Percentiles rank a stretch among this genome's conserved stretches.
These are phyloP conservation scores for Actenoides lindsayi DNA, from an alignment of 2,113 vertebrate genomes.

Conservation along the genomic window DNA sequence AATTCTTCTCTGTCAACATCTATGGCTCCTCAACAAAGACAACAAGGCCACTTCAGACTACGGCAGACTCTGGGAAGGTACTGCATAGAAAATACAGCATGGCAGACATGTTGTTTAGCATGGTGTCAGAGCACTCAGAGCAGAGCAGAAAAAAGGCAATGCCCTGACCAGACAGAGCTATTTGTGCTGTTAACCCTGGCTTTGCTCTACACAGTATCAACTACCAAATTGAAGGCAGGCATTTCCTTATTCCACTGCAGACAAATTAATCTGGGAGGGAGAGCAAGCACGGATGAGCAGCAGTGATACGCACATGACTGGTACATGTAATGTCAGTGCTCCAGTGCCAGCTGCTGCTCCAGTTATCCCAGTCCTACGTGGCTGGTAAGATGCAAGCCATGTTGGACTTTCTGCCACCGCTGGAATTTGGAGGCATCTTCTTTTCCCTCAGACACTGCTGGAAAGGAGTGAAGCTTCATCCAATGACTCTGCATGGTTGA, in stretches of 20 bases:
- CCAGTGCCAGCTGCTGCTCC: not conserved
- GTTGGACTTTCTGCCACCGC: not conserved
- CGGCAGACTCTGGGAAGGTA: accelerated
- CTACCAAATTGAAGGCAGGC: not conserved
- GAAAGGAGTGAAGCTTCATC: not conserved
- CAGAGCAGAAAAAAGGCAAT: not conserved
- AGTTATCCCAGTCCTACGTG: not conserved
- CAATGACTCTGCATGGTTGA: not conserved
- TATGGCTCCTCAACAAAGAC: not conserved
- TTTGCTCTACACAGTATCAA: not conserved
- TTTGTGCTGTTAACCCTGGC: not conserved
- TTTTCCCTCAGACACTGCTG: not conserved
- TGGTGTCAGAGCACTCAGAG: not conserved
- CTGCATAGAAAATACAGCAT: not conserved
- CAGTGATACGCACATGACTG: accelerated
- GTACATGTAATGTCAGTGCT: accelerated
- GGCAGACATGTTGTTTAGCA: accelerated
- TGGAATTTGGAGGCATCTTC: not conserved
- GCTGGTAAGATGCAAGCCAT: not conserved
- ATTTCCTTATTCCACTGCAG: not conserved
- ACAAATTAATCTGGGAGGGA: not conserved
- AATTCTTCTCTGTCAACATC: not conserved
- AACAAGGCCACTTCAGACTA: not conserved
- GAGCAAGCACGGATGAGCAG: not conserved
- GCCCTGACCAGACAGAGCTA: not conserved